These are phyloP conservation scores for Oconnorella tubifera DNA, from an alignment of 2,888 invertebrate genomes.

Conservation along the genomic window DNA sequence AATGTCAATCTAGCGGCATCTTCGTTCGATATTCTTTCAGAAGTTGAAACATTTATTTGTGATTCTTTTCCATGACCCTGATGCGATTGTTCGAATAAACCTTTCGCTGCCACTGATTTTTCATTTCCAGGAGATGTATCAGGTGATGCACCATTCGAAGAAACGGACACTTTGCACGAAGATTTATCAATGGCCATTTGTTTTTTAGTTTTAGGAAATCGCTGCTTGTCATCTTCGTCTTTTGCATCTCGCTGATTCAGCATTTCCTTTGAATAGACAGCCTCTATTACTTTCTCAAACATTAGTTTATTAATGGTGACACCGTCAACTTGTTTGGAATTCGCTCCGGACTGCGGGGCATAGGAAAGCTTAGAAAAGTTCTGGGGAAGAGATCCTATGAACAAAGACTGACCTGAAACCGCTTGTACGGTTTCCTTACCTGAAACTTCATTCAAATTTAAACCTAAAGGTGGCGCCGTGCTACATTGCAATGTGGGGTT, in stretches of 20 bases:
- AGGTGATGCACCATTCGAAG: neutral
- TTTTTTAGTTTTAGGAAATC: constrained; percentile 15
- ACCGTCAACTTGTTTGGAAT: no score
- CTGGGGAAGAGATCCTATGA: no score
- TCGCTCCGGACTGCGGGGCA: no score
- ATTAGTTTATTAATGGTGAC: constrained; percentile 14
- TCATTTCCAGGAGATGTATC: neutral
- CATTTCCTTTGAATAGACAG: constrained; percentile 16
- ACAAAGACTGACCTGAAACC: no score
- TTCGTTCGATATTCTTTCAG: neutral
- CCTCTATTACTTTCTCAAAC: constrained; percentile 25
- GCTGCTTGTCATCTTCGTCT: neutral
- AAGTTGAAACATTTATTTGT: neutral
- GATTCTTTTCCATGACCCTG: no score
- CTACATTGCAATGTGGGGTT: no score
- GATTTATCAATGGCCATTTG: constrained; percentile 10
- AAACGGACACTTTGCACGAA: neutral
- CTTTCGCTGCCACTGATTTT: neutral
- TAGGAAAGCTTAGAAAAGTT: no score
- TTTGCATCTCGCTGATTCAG: neutral
- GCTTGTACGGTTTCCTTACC: no score
- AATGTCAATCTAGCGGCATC: constrained; percentile 21
- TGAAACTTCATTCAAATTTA: no score
- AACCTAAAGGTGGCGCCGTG: no score
- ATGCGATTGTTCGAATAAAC: no score